Conservation (phyloP, 2,113 vertebrate genomes). For the Phylloscopus trochilus region DNA sequence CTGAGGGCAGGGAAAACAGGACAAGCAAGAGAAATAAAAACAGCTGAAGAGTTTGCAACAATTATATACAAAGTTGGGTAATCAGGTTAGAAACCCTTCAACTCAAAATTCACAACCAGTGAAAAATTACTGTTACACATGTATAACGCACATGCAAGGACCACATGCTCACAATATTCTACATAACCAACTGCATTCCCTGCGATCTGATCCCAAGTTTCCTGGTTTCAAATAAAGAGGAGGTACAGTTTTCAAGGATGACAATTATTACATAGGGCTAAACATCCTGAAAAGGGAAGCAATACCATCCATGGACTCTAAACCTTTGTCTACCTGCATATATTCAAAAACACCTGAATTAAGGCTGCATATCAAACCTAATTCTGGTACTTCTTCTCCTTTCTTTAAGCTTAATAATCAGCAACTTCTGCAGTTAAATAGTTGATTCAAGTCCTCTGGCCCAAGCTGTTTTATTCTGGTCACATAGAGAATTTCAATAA, state of each 20-base stretch:
- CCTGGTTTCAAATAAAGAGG: background rate
- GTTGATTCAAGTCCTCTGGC: background rate
- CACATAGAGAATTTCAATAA: background rate
- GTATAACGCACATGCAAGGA: background rate
- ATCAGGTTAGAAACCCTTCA: background rate
- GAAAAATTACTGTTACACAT: background rate
- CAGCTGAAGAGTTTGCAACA: background rate
- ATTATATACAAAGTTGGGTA: background rate
- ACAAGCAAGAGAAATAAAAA: background rate
- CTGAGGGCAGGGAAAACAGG: background rate
- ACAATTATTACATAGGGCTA: background rate
- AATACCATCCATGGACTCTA: background rate
- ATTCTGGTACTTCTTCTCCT: background rate
- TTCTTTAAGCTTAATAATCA: background rate
- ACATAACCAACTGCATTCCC: background rate
- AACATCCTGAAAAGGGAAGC: background rate
- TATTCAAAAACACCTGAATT: background rate
- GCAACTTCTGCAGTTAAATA: background rate
- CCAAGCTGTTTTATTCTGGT: background rate
- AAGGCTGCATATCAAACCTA: background rate
- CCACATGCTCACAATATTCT: background rate
- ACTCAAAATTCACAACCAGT: background rate
- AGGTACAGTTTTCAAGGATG: background rate
- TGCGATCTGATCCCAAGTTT: background rate
- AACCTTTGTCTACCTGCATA: background rate